Evolutionary conservation across 1,140 invertebrate genomes (phyloP), one percentile per base, ranked within the genome.

Genomic region (Cheumatopsyche charites): DNA sequence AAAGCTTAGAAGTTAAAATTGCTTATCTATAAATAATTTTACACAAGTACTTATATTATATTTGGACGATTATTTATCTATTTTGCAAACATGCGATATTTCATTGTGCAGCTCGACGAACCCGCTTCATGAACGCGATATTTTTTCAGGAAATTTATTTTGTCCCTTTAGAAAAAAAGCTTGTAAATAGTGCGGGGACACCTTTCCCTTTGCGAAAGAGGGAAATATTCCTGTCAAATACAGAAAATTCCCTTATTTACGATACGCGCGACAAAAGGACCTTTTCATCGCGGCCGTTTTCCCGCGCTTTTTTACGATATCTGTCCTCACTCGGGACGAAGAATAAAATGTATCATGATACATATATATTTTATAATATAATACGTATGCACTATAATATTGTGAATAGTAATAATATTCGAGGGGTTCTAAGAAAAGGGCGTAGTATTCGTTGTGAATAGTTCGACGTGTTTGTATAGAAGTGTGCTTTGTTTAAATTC

Each of bases 231-330:
- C 55, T 58, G 55, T 58, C 55, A 58, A 58, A 58, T 58, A 58
- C 55, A 58, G 55, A 58, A 58, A 58, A 58, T 58, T 58, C 55
- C 55, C 25, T 58, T 58, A 58, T 58, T 58, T 58, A 58, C 55
- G 55, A 58, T 58, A 58, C 23, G 21, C 19, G 55, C 55, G 55
- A 58, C 55, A 58, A 58, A 58, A 58, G 55, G 55, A 58, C 55
- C 55, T 58, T 58, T 58, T 58, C 55, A 23, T 58, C 55, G 21
- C 41, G 5, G 15, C 55, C 17, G 17, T 58, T 55, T 58, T 58
- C 23, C 21, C 2, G 11, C 55, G 55, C 23, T 21, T 58, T 58
- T 58, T 58, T 58, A 58, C 55, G 23, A 19, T 2, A 0, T 11
- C 2, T 58, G 11, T 25, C 21, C n/a, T 26, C 21, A 19, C 23